phyloP scores from a whole-genome alignment of 2,797 vertebrate genomes.

The Serranus cabrilla region DNA sequence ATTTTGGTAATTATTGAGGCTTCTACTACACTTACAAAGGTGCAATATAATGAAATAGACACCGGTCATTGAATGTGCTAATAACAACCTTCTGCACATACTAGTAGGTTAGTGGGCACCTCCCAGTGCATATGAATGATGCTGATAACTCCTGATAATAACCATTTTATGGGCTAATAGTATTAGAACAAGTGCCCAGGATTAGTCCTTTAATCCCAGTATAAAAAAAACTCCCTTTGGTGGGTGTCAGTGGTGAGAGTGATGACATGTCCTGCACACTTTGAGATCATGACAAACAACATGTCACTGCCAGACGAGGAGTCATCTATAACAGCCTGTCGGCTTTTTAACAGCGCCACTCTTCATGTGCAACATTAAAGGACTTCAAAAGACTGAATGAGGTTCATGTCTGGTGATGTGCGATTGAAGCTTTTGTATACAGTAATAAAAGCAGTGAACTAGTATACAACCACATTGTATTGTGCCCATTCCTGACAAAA shows the following conservation, averaged over 20 bases:
- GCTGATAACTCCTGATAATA: too few species aligned
- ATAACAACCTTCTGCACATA: too few species aligned
- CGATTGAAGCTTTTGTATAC: background rate
- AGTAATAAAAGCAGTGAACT: constrained; percentile 9
- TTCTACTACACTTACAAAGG: too few species aligned
- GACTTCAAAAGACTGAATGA: constrained; percentile 33
- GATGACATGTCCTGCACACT: constrained; percentile 34
- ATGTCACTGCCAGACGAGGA: constrained; percentile 45
- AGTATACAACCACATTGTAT: background rate
- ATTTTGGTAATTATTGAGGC: too few species aligned
- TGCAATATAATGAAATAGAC: too few species aligned
- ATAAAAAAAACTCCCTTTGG: constrained; percentile 6
- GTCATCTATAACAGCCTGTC: constrained; percentile 45
- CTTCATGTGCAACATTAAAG: constrained; percentile 5
- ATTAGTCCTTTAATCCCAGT: constrained; percentile 9
- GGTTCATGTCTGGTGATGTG: constrained; percentile 23
- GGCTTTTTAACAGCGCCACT: constrained; percentile 4
- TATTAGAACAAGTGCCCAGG: background rate
- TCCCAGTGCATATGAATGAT: too few species aligned
- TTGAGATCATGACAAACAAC: constrained; percentile 60
- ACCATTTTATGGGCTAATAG: too few species aligned
- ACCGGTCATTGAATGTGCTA: too few species aligned
- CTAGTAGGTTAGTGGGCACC: too few species aligned
- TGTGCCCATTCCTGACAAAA: background rate
- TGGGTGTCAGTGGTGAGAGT: constrained; percentile 36